Conservation (phyloP, 2,888 invertebrate species). For the Pandemis heparana region DNA sequence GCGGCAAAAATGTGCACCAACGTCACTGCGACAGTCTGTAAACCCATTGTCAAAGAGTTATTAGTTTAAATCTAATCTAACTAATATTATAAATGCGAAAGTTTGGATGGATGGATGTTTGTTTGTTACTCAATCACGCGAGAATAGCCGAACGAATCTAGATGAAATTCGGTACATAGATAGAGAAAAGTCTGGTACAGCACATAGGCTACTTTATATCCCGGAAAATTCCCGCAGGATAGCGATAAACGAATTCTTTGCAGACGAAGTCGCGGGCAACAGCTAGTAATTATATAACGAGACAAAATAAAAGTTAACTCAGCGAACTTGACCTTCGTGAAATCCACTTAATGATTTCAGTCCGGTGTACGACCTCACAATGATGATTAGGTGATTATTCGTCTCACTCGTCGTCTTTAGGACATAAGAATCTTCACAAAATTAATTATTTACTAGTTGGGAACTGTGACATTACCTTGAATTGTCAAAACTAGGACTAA, state of each 20-base stretch:
- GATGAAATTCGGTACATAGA: too few relatives aligned
- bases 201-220: too few relatives aligned
- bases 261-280: too few relatives aligned
- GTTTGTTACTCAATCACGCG: too few relatives aligned
- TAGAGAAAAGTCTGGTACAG: too few relatives aligned
- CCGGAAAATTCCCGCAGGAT: too few relatives aligned
- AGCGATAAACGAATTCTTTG: too few relatives aligned
- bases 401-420: neutral
- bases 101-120: too few relatives aligned
- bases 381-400: neutral
- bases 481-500: conserved; percentile 27
- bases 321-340: neutral
- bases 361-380: conserved; percentile 20
- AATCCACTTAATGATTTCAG: conserved; percentile 13
- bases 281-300: neutral
- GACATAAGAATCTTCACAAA: conserved; percentile 14
- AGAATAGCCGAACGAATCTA: too few relatives aligned
- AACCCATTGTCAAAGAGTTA: conserved; percentile 44
- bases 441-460: conserved; percentile 9
- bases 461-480: conserved; percentile 39
- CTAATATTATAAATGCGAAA: too few relatives aligned
- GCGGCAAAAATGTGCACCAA: conserved; percentile 57
- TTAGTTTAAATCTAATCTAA: too few relatives aligned
- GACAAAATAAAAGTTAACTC: neutral
- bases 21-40: conserved; percentile 64